phyloP scores from a whole-genome alignment of 2,797 vertebrate species.

The Remorina albescens region DNA sequence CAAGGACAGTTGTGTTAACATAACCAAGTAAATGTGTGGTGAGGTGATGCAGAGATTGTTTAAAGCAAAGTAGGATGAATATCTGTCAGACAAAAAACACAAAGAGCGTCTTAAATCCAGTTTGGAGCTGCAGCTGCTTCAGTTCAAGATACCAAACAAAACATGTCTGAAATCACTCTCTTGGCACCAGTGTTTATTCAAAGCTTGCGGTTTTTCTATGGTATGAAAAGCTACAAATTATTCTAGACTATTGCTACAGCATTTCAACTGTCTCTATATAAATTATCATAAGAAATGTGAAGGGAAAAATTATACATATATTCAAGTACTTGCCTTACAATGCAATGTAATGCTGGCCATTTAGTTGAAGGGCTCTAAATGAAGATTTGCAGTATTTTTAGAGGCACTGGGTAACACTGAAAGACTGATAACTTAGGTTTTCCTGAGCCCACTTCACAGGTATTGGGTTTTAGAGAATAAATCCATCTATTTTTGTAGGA shows the following conservation, averaged over 20 bases:
- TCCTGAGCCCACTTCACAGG: slow-evolving; percentile 25
- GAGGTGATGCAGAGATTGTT: slow-evolving; percentile 22
- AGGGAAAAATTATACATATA: background rate
- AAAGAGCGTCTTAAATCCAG: slow-evolving; percentile 1
- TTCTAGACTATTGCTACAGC: background rate
- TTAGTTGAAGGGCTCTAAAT: slow-evolving; percentile 20
- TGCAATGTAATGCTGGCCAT: background rate
- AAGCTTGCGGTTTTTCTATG: background rate
- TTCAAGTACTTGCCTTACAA: background rate
- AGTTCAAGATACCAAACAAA: slow-evolving; percentile 5
- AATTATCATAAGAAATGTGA: background rate
- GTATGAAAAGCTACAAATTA: background rate
- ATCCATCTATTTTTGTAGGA: slow-evolving; percentile 38
- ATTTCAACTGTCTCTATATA: background rate
- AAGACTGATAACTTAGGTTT: slow-evolving; percentile 26
- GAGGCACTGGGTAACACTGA: background rate
- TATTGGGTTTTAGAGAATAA: slow-evolving; percentile 47
- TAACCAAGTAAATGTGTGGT: slow-evolving; percentile 22
- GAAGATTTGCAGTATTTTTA: slow-evolving; percentile 3
- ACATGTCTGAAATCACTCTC: background rate
- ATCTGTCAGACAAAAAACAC: slow-evolving; percentile 12
- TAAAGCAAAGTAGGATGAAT: slow-evolving; percentile 20
- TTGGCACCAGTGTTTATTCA: background rate
- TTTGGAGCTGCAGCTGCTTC: background rate
- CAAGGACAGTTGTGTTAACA: slow-evolving; percentile 52